Evolutionary conservation across 2,113 vertebrate species (phyloP), one percentile per base, ranked within the genome.

Genomic region (Xenopus laevis): DNA sequence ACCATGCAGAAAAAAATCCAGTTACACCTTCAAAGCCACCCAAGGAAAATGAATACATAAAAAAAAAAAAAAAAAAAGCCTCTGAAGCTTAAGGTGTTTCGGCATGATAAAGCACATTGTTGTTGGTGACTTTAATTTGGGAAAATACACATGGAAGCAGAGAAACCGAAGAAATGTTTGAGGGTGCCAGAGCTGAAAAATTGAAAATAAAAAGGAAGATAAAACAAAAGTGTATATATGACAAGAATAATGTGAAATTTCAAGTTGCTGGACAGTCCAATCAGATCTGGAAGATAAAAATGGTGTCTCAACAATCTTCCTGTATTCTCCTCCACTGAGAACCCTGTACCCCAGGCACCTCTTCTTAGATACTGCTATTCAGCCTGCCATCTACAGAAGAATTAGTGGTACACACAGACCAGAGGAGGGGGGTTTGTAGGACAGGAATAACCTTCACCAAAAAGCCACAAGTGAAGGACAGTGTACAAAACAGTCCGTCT

Each of bases 331-430:
- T 62, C 82, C 79, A 79, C 65, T 20, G 68, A 77, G 79, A 68
- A 17, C 27, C 53, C 23, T 33, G 46, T 60, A 47, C 46, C 23
- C 27, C 45, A 46, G 27, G 60, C 64, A 47, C 72, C 46, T 60
- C 79, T 78, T 66, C 6, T 78, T 0, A 0, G 78, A 71, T 79
- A 83, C 79, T 80, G 81, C 33, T 64, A 64, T n/a, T 59, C 53
- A 57, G 12, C 9, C 21, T 55, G 60, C 27, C 67, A 64, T 69
- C 15, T 57, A 55, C 45, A 60, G 44, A 61, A 60, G 21, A 74
- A 68, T 58, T 67, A 65, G 44, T 67, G 65, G 44, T 50, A 67
- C 12, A 67, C 20, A 66, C 5, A 21, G 11, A 67, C 18, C 63
- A 65, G 63, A 17, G 44, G 21, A 59, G 65, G 65, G n/a, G 60